phyloP scores from a whole-genome alignment of 2,113 vertebrate genomes.

The Gymnarchus niloticus region DNA sequence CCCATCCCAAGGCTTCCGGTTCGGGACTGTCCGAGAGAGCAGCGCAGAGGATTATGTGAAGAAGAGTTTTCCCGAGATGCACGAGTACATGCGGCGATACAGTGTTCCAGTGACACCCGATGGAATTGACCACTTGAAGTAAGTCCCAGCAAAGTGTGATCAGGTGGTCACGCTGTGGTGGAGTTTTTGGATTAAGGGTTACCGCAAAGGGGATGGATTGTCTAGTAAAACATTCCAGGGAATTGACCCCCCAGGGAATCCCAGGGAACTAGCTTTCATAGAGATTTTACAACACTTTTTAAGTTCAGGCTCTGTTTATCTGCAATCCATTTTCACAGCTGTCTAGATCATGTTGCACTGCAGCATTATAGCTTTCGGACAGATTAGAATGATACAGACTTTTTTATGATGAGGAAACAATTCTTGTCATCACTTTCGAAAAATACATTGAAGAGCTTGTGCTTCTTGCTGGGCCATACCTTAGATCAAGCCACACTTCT shows the following conservation, averaged over 20 bases:
- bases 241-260: not conserved
- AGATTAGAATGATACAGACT: too few relatives aligned
- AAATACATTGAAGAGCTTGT: not conserved
- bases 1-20: slow-evolving; percentile 82
- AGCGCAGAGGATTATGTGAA: slow-evolving; percentile 81
- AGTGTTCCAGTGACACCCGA: slow-evolving; percentile 77
- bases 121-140: slow-evolving; percentile 75
- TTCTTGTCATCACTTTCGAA: not conserved
- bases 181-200: not conserved
- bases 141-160: slow-evolving; percentile 42
- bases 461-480: not conserved
- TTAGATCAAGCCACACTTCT: too few relatives aligned
- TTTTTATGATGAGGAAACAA: too few relatives aligned
- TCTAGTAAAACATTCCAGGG: not conserved
- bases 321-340: not conserved
- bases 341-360: not conserved
- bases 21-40: slow-evolving; percentile 80
- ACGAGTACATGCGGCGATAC: slow-evolving; percentile 83
- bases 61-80: slow-evolving; percentile 86
- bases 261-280: not conserved
- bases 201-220: not conserved
- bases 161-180: not conserved
- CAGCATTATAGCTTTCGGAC: not conserved
- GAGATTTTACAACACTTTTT: not conserved
- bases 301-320: not conserved